Base-by-base conservation (phyloP, 1,140 invertebrate genomes). In the Popillia japonica region DNA sequence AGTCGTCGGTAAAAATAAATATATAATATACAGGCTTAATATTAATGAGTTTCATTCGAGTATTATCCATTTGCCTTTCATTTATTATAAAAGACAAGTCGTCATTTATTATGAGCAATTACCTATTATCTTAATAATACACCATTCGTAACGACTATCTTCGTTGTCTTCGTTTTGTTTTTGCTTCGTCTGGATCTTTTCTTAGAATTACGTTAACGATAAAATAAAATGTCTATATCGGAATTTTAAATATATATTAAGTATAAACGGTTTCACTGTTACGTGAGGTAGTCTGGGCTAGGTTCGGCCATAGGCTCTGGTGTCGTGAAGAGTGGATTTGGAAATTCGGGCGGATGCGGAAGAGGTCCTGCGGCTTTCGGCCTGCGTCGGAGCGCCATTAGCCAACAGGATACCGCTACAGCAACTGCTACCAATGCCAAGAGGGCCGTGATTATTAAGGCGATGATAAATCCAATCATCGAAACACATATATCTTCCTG, bases 291-390 rank as follows among this genome's bases (percentile, higher is more conserved):
- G 89, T 95, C 94, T 77, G 93, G 93, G 79, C 92, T 93, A 59
- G 93, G 93, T 87, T 94, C 93, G 40, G 93, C 91, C 81, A 94
- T 90, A 14, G 93, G 93, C 83, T 94, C 92, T 83, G 91, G 93
- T 83, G 95, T 96, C 83, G 96, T 95, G 87, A 97, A 97, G 81
- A 98, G 89, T 75, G 96, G 96, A 86, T 98, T 98, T 75, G 96
- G 96, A 88, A 98, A 97, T 88, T 98, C 96, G 80, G 95, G 94
- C 75, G 96, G 96, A 90, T 98, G 96, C 80, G 96, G 96, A 84
- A 98, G 90, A 78, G 96, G 96, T 72, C 96, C 96, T 77, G 94
- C 91, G 72, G 93, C 91, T 83, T 95, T 95, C 72, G 95, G 94
- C 83, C 94, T 91, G 80, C 95, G 91, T 82, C 96, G 89, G 88